These are phyloP conservation scores for Motacilla alba DNA, from an alignment of 2,113 vertebrate species.

Conservation along the genomic window DNA sequence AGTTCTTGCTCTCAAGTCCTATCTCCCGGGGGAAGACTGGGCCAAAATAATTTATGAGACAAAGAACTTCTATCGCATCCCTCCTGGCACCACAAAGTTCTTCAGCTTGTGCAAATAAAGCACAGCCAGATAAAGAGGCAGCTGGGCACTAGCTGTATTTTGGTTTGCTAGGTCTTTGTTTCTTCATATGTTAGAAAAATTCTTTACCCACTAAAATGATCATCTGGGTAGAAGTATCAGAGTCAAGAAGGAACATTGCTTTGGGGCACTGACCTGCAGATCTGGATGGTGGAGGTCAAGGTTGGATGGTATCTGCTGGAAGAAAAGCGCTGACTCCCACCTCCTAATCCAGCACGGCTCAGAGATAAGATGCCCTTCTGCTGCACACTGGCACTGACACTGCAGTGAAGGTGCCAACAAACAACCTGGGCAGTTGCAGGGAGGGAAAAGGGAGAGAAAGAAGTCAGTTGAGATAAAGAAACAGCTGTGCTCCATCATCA, in stretches of 20 bases:
- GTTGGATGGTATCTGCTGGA: background rate
- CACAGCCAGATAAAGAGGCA: conserved; percentile 31
- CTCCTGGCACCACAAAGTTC: conserved; percentile 4
- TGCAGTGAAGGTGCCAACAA: fast-evolving
- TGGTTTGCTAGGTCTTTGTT: conserved; percentile 5
- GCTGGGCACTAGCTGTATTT: background rate
- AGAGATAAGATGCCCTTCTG: background rate
- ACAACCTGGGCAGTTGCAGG: background rate
- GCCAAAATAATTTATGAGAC: conserved; percentile 46
- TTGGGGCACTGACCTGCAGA: background rate
- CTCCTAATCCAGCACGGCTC: background rate
- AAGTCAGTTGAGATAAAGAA: background rate
- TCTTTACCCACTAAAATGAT: background rate
- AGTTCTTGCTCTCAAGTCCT: conserved; percentile 16
- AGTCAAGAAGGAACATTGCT: background rate
- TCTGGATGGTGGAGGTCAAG: background rate
- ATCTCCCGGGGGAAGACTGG: background rate
- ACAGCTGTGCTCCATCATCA: background rate
- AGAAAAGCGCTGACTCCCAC: background rate
- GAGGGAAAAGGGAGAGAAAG: background rate
- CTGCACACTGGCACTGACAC: background rate
- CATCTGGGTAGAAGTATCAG: background rate
- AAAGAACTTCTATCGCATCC: conserved; percentile 45
- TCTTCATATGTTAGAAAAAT: conserved; percentile 5
- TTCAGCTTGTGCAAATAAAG: conserved; percentile 47